These are phyloP conservation scores for Melopsittacus undulatus DNA, from an alignment of 2,797 vertebrate genomes.

Conservation along the genomic window DNA sequence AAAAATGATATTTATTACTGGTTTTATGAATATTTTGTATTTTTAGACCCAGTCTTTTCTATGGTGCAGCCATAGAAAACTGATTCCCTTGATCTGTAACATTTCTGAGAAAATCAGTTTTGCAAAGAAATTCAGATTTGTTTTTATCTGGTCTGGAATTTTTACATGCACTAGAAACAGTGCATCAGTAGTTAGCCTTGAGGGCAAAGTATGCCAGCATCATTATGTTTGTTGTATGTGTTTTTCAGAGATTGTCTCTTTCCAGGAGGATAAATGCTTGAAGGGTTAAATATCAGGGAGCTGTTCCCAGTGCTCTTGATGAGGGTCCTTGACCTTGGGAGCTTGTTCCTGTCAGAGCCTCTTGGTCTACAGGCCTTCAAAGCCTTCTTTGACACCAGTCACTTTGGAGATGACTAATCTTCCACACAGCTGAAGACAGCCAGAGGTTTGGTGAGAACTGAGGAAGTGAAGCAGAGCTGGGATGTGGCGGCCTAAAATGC, in stretches of 20 bases:
- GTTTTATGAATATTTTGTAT: not conserved
- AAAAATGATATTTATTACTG: not conserved
- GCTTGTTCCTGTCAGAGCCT: not conserved
- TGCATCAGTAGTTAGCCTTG: not conserved
- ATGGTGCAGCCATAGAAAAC: not conserved
- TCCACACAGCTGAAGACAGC: not conserved
- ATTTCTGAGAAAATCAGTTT: not conserved
- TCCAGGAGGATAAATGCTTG: not conserved
- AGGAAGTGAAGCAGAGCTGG: not conserved
- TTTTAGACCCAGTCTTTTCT: not conserved
- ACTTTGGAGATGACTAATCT: not conserved
- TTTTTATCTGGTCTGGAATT: not conserved
- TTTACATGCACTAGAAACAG: not conserved
- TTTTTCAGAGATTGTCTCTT: not conserved
- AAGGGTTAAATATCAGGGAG: not conserved
- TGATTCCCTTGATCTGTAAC: not conserved
- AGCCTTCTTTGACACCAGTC: not conserved
- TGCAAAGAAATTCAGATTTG: not conserved
- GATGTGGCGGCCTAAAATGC: not conserved
- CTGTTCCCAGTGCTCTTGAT: not conserved
- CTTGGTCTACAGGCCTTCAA: not conserved
- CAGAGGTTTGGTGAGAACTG: not conserved
- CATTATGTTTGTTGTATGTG: not conserved
- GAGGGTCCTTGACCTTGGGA: conserved; percentile 19
- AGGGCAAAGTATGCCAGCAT: not conserved